phyloP scores from a whole-genome alignment of 2,113 vertebrate genomes.

The Dissostichus mawsoni region DNA sequence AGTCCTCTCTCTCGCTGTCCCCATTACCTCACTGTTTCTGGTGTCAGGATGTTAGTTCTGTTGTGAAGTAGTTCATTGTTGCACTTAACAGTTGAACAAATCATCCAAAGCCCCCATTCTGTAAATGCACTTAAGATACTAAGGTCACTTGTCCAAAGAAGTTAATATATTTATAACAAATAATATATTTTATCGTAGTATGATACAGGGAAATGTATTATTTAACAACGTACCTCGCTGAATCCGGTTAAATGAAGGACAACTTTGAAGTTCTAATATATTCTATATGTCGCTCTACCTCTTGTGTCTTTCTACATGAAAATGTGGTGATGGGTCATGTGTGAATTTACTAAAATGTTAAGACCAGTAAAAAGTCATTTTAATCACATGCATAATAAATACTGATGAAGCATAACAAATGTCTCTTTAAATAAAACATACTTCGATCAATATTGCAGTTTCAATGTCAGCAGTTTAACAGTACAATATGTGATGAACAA shows the following conservation, averaged over 20 bases:
- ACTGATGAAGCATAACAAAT: conserved; percentile 10
- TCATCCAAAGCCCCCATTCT: neutral
- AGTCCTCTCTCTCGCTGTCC: conserved; percentile 18
- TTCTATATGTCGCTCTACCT: neutral
- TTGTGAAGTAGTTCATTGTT: neutral
- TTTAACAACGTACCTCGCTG: neutral
- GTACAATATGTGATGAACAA: neutral
- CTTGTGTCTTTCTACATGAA: neutral
- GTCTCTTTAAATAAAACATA: neutral
- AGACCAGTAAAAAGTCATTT: neutral
- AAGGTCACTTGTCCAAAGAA: neutral
- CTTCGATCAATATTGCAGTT: neutral
- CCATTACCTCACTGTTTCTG: conserved; percentile 15
- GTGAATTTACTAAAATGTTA: neutral
- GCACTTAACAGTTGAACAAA: neutral
- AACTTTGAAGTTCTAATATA: neutral
- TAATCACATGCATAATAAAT: conserved; percentile 28
- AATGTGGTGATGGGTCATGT: neutral
- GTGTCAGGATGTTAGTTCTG: neutral
- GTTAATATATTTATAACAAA: conserved; percentile 1
- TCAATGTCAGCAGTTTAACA: neutral
- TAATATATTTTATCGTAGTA: neutral
- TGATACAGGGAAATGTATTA: neutral
- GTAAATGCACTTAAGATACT: neutral
- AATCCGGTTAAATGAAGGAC: neutral